Base-by-base conservation (phyloP, 2,113 vertebrate species). In the Harpagus bidentatus region DNA sequence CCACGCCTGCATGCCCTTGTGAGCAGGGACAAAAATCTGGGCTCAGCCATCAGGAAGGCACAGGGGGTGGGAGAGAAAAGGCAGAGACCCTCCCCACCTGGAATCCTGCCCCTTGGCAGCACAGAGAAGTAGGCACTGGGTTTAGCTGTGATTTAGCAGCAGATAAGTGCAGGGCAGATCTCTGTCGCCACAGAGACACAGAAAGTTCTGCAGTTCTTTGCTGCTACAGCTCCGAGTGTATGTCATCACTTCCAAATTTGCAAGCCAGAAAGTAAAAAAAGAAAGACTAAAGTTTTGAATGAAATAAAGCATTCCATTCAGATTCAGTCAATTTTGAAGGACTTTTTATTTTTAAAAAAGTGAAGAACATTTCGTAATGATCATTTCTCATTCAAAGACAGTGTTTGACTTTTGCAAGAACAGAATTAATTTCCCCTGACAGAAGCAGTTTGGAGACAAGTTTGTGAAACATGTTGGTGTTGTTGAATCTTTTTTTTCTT, bases 301-400 rank as follows among this genome's bases (percentile, higher is more conserved):
- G 87, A 96, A 93, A 76, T 84, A 11, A n/a, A 82, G 31, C 43
- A 69, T 96, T 96, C 65, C 52, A 52, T 90, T 90, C 81, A 82
- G 63, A 74, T 81, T 74, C 53, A 71, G 70, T 93, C 36, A 72
- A 56, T 52, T 95, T 65, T 69, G 43, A 91, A 87, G 17, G 43
- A 63, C 61, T 48, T 86, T 38, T 59, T 52, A 20, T 40, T 9
- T 25, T 3, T 58, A 58, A 77, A 56, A 59, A 53, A 82, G 21
- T 1, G 16, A 83, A 50, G 11, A 55, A 25, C 16, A n/a, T 87
- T 93, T 96, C 0, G 0, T 48, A 94, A 91, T 16, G 67, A 11
- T 38, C 23, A 80, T 87, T 94, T 90, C 65, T 82, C 87, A 69
- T 87, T 90, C 84, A 72, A 85, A 90, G 14, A 0, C 36, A 36